Evolutionary conservation across 2,888 invertebrate species (phyloP).

Genomic region (Tenthredo scrophulariae): DNA sequence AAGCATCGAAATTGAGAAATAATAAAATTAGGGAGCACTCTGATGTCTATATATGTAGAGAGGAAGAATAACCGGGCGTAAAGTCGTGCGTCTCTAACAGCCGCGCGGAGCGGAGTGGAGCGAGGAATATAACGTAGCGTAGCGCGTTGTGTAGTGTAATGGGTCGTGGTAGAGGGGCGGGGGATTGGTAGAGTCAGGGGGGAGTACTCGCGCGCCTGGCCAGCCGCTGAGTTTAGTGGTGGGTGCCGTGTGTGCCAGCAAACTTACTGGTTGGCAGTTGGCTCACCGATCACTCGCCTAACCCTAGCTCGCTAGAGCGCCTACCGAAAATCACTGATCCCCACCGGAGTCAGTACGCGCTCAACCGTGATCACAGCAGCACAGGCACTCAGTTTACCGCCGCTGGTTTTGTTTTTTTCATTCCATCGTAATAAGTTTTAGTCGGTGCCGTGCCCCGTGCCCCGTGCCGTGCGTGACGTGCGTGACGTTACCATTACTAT

Average conservation of each 20-base stretch:
- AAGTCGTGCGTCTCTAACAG: conserved; percentile 30
- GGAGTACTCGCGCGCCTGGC: conserved; percentile 53
- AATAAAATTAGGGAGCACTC: too few species aligned
- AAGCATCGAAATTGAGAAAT: too few species aligned
- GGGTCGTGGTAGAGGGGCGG: conserved; percentile 7
- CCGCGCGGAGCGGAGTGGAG: conserved; percentile 27
- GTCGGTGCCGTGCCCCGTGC: not conserved
- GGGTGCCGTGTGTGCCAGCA: conserved; percentile 53
- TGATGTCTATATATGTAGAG: too few species aligned
- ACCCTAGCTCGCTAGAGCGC: conserved; percentile 55
- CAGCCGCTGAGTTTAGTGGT: conserved; percentile 45
- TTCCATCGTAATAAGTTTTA: too few species aligned
- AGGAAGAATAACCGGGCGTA: not conserved
- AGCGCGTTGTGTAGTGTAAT: conserved; percentile 20
- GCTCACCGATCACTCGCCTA: conserved; percentile 55
- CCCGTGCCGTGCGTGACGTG: conserved; percentile 37
- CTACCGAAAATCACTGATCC: conserved; percentile 58
- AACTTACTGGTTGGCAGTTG: conserved; percentile 54
- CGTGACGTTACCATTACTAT: not conserved
- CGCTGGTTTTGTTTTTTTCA: not conserved
- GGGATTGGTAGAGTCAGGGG: conserved; percentile 56
- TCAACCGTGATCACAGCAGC: conserved; percentile 60
- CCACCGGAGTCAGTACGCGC: conserved; percentile 58
- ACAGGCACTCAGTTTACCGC: conserved; percentile 31
- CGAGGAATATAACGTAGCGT: conserved; percentile 6